These are phyloP conservation scores for Furcula furcula DNA, from an alignment of 2,888 invertebrate genomes.

Conservation along the genomic window DNA sequence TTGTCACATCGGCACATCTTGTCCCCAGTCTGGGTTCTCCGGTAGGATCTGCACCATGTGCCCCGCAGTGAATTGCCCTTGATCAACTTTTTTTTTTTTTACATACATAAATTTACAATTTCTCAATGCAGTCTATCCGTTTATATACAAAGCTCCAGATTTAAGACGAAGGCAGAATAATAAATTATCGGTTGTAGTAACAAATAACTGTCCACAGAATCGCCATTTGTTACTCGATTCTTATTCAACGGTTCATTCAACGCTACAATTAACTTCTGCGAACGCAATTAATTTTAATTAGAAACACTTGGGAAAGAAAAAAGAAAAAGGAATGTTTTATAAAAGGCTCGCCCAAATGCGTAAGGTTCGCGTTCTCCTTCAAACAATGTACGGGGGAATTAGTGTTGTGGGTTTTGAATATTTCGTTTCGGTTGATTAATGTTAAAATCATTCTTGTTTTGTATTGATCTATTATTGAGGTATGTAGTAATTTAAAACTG, in stretches of 20 bases:
- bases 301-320: constrained; percentile 44
- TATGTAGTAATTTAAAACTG: too few species aligned
- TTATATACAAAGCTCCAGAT: constrained; percentile 23
- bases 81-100: too few species aligned
- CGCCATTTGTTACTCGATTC: constrained; percentile 55
- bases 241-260: constrained; percentile 48
- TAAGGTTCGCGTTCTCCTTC: not conserved
- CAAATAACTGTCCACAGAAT: constrained; percentile 38
- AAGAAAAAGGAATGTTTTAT: constrained; percentile 40
- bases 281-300: constrained; percentile 70
- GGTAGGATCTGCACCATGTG: too few species aligned
- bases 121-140: constrained; percentile 22
- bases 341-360: constrained; percentile 2
- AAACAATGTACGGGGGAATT: constrained; percentile 22
- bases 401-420: constrained; percentile 5
- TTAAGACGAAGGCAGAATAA: constrained; percentile 24
- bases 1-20: too few species aligned
- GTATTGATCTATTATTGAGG: too few species aligned
- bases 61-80: too few species aligned
- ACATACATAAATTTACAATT: too few species aligned
- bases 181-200: constrained; percentile 37
- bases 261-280: constrained; percentile 62
- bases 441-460: not conserved
- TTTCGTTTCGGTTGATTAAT: not conserved
- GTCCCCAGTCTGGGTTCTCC: too few species aligned